Evolutionary conservation across 2,113 vertebrate genomes (phyloP), one percentile per base, ranked within the genome.

Genomic region (Larimichthys crocea): DNA sequence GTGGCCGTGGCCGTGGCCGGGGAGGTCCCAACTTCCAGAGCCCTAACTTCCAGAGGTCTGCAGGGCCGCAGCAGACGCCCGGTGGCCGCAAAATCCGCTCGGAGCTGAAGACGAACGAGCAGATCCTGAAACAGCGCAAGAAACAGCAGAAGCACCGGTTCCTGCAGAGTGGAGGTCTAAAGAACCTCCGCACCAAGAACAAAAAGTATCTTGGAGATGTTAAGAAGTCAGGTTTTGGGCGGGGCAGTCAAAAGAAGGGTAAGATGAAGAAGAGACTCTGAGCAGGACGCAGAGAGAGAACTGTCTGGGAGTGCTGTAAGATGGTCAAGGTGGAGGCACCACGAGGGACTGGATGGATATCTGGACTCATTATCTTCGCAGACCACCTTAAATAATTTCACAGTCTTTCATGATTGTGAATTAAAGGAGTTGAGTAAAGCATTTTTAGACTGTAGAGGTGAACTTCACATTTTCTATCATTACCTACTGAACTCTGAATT

Each of bases 51-150:
- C n/a, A 4, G 64, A 2, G 87, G 15, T 59, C 75, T 0, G 20
- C 44, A 0, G 66, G 61, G 0, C 29, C 55, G 0, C 82, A 89
- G 88, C 44, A 56, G 62, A 80, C 44, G 0, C 68, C 91, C 0
- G 82, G 88, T 0, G 92, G 55, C 3, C 91, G 93, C 20, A 91
- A 2, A 1, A 80, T 94, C 5, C 95, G 91, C 81, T 96, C 96
- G 0, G 98, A 99, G 94, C 96, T 99, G 72, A 98, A 93, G 92
- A 95, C 85, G 53, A 96, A 90, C 31, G 94, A 97, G 29, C 96
- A 99, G 94, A 99, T 99, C 91, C 90, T 99, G 73, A 99, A 97
- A 90, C 92, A 96, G 90, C 95, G 98, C 61, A 97, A 95, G 81
- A 93, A 86, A 3, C 62, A 70, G 0, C 92, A 95, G 79, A 99